Evolutionary conservation across 2,888 invertebrate species (phyloP), one percentile per base, ranked within the genome.

Genomic region (Drosophila kokeensis): DNA sequence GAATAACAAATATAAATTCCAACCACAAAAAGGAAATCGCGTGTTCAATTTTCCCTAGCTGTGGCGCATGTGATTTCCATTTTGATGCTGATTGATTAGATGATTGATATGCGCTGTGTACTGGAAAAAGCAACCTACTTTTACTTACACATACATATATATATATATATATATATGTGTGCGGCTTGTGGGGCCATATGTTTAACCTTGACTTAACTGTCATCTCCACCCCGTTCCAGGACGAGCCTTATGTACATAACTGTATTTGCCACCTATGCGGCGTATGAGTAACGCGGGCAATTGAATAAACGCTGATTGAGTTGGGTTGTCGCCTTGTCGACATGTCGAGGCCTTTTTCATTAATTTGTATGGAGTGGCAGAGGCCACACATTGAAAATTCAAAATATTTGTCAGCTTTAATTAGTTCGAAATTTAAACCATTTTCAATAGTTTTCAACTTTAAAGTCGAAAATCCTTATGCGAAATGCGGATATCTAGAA

Each of bases 61-160:
- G 49, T 30, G 24, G n/a, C n/a, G 49, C 45, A 57, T 75, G 89
- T 87, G 77, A 87, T 75, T 74, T 66, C 49, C 65, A 77, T 81
- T 83, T 76, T 83, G 73, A 76, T 78, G 82, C 74, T 89, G 86
- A 86, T 80, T 88, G 88, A 86, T 86, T 75, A 79, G 65, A 73
- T 73, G 77, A 74, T 76, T 68, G 58, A 73, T 74, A 27, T n/a
- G 54, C n/a, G 27, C 24, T 15, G 65, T 66, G 67, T 59, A 59
- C 69, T 59, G 48, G 57, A 67, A 58, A 53, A 27, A n/a, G n/a
- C 40, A 57, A 50, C 50, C 40, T 29, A 52, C 57, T 52, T 61
- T 61, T 48, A 62, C 52, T 48, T 24, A 7, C 7, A 7, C n/a
- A 30, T 8, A 32, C 13, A 21, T 4, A 21, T 8, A n/a, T 0